These are phyloP conservation scores for Danio jaintianensis DNA, from an alignment of 2,797 vertebrate species.

Conservation along the genomic window DNA sequence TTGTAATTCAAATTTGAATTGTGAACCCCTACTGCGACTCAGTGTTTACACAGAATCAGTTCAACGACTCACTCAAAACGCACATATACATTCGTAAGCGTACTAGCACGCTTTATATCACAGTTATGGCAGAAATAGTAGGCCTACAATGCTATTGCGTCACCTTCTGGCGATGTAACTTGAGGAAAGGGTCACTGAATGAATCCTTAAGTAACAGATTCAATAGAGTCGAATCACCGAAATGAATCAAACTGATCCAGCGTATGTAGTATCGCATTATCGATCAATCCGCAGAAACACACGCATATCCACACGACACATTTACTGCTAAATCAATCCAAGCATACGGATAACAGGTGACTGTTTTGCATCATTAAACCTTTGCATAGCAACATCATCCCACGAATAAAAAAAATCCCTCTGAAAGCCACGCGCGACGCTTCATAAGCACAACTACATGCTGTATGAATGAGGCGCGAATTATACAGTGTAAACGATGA, in stretches of 20 bases:
- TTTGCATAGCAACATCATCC: slow-evolving; percentile 34
- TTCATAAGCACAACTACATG: slow-evolving; percentile 16
- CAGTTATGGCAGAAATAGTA: neutral
- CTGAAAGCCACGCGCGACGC: slow-evolving; percentile 28
- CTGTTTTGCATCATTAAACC: slow-evolving; percentile 25
- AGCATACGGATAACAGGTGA: slow-evolving; percentile 19
- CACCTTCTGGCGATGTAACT: neutral
- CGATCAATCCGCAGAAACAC: neutral
- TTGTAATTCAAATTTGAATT: neutral
- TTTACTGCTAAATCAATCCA: slow-evolving; percentile 6
- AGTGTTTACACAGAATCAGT: neutral
- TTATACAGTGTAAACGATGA: neutral
- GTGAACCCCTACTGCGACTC: neutral
- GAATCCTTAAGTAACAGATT: neutral
- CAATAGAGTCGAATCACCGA: neutral
- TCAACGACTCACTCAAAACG: neutral
- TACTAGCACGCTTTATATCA: neutral
- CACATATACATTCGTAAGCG: neutral
- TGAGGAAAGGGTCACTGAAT: neutral
- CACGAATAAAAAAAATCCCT: slow-evolving; percentile 10
- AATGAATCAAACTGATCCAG: slow-evolving; percentile 4
- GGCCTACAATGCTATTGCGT: neutral
- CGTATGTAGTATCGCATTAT: slow-evolving; percentile 9
- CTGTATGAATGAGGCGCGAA: slow-evolving; percentile 15
- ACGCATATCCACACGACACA: slow-evolving; percentile 4